These are phyloP conservation scores for Morpho helenor DNA, from an alignment of 2,888 invertebrate species.

Conservation along the genomic window DNA sequence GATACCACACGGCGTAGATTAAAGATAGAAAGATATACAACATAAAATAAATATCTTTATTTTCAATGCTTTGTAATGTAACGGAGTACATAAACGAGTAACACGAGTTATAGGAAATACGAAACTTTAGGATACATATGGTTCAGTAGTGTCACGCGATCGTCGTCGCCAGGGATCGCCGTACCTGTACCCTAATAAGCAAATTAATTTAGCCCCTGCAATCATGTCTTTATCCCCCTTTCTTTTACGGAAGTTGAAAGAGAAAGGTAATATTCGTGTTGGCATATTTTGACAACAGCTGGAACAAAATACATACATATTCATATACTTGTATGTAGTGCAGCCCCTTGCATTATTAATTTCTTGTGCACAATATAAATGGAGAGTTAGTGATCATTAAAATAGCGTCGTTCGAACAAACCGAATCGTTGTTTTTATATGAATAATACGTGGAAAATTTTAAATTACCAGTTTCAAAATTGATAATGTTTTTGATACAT, in stretches of 20 bases:
- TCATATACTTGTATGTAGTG: too few relatives aligned
- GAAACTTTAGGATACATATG: slow-evolving; percentile 9
- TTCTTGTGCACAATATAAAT: slow-evolving; percentile 39
- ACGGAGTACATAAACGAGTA: too few relatives aligned
- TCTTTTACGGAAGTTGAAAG: slow-evolving; percentile 6
- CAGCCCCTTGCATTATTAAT: slow-evolving; percentile 49
- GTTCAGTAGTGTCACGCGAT: slow-evolving; percentile 49
- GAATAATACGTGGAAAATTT: too few relatives aligned
- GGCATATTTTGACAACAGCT: slow-evolving; percentile 31
- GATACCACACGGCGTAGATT: too few relatives aligned
- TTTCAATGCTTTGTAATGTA: too few relatives aligned
- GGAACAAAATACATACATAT: slow-evolving; percentile 11
- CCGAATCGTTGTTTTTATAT: too few relatives aligned
- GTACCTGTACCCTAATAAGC: slow-evolving; percentile 56
- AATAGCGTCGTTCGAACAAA: not conserved
- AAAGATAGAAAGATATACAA: too few relatives aligned
- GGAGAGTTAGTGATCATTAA: not conserved
- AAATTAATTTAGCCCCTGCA: slow-evolving; percentile 51
- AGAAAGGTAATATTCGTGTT: slow-evolving; percentile 23
- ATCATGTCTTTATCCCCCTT: slow-evolving; percentile 22
- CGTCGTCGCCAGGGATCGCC: slow-evolving; percentile 53
- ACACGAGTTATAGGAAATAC: not conserved
- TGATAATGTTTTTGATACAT: too few relatives aligned
- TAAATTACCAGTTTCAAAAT: too few relatives aligned
- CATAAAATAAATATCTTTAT: too few relatives aligned